phyloP scores from a whole-genome alignment of 2,888 invertebrate genomes.

The Drosophila quinaria region DNA sequence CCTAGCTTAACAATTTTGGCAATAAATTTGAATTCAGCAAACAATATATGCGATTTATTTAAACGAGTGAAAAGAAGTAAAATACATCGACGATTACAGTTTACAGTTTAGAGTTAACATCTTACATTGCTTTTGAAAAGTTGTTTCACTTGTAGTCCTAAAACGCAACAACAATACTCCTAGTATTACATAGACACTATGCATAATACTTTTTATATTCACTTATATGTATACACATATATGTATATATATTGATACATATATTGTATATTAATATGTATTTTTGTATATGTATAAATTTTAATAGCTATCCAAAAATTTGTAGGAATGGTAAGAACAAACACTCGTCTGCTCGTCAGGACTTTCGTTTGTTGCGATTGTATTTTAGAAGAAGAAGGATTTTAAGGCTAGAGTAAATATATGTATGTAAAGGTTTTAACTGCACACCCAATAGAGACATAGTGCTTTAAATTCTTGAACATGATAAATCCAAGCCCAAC shows the following conservation, averaged over 20 bases:
- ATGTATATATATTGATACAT: slow-evolving; percentile 8
- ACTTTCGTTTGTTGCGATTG: slow-evolving; percentile 33
- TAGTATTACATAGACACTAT: slow-evolving; percentile 79
- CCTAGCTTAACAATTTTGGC: slow-evolving; percentile 30
- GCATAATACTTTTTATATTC: slow-evolving; percentile 67
- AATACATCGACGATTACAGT: slow-evolving; percentile 24
- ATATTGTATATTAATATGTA: slow-evolving; percentile 33
- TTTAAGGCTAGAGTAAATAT: slow-evolving; percentile 57
- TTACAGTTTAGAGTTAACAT: slow-evolving; percentile 29
- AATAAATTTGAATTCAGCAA: slow-evolving; percentile 70
- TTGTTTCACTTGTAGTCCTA: slow-evolving; percentile 58
- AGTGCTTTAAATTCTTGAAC: slow-evolving; percentile 63
- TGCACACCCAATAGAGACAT: slow-evolving; percentile 50
- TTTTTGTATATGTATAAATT: slow-evolving; percentile 38
- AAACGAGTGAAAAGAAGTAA: slow-evolving; percentile 42
- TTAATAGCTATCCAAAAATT: slow-evolving; percentile 65
- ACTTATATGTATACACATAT: slow-evolving; percentile 17
- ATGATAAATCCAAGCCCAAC: slow-evolving; percentile 55
- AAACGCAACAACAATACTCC: slow-evolving; percentile 79
- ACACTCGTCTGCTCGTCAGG: slow-evolving; percentile 44
- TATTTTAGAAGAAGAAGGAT: slow-evolving; percentile 20
- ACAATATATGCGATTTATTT: slow-evolving; percentile 67
- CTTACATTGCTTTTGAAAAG: slow-evolving; percentile 70
- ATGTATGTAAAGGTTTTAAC: slow-evolving; percentile 60
- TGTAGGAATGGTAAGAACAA: slow-evolving; percentile 73